These are phyloP conservation scores for Nymphicus hollandicus DNA, from an alignment of 2,113 vertebrate genomes.

Conservation along the genomic window DNA sequence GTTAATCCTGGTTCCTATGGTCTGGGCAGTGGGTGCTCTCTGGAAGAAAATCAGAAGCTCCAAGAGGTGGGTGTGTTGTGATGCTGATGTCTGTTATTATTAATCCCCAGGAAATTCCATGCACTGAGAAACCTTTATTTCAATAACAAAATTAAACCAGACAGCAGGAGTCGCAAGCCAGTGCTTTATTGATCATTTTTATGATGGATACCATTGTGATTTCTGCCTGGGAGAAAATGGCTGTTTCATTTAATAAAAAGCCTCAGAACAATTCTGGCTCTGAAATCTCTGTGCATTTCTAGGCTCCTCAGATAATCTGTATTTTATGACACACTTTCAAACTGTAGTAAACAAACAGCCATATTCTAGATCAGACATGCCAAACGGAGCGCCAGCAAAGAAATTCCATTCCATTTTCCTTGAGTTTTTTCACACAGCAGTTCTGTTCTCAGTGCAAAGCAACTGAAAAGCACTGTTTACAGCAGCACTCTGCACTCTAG, in stretches of 20 bases:
- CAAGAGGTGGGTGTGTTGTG: neutral
- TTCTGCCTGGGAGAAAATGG: conserved; percentile 45
- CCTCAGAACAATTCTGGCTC: neutral
- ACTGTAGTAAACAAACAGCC: neutral
- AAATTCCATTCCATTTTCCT: neutral
- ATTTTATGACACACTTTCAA: neutral
- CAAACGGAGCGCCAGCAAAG: neutral
- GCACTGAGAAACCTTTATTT: conserved; percentile 11
- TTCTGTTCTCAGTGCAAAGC: neutral
- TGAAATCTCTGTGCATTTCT: neutral
- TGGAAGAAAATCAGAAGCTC: neutral
- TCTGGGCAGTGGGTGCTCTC: neutral
- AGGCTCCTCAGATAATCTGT: neutral
- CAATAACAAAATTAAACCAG: conserved; percentile 42
- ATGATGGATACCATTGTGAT: conserved; percentile 5
- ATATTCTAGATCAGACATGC: neutral
- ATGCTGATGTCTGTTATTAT: neutral
- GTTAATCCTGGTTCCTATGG: neutral
- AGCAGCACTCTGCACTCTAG: neutral
- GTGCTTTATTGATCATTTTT: conserved; percentile 49
- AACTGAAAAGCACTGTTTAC: neutral
- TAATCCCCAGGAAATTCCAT: conserved; percentile 33
- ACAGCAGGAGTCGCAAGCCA: conserved; percentile 25
- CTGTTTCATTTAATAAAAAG: conserved; percentile 21
- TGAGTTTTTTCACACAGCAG: neutral